These are phyloP conservation scores for Eretmochelys imbricata DNA, from an alignment of 2,113 vertebrate genomes.

Conservation along the genomic window DNA sequence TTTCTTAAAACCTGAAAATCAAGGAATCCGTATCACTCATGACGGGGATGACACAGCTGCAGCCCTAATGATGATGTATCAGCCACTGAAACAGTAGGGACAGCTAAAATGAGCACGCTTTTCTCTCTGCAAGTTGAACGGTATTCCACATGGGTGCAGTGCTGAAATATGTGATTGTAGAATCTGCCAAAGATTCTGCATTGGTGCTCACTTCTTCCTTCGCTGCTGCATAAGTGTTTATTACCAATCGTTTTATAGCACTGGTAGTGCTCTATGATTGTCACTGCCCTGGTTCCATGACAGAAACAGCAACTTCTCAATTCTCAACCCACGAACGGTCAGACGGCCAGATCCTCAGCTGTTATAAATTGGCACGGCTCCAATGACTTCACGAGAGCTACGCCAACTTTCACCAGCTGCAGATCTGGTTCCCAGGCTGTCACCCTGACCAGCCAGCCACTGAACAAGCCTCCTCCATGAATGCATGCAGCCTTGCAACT, in stretches of 20 bases:
- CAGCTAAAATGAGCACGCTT: constrained; percentile 21
- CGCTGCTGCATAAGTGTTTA: neutral
- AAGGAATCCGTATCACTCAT: neutral
- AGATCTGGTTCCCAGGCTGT: neutral
- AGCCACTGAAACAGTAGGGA: neutral
- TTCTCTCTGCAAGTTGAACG: constrained; percentile 19
- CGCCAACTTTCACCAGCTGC: neutral
- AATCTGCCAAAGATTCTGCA: neutral
- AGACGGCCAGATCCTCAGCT: neutral
- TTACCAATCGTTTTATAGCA: neutral
- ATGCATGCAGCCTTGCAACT: neutral
- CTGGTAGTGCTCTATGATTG: neutral
- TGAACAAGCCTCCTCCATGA: neutral
- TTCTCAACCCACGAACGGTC: neutral
- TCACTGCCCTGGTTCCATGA: neutral
- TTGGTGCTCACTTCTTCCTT: constrained; percentile 8
- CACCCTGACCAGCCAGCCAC: constrained; percentile 4
- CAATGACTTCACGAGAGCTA: neutral
- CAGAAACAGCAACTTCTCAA: neutral
- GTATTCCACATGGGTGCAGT: neutral
- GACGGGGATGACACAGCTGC: constrained; percentile 2
- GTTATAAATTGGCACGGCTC: neutral
- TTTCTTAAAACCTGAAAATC: neutral
- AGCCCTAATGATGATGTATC: neutral
- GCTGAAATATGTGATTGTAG: neutral